Evolutionary conservation across 2,888 invertebrate species (phyloP).

Genomic region (Nephrotoma guestfalica): DNA sequence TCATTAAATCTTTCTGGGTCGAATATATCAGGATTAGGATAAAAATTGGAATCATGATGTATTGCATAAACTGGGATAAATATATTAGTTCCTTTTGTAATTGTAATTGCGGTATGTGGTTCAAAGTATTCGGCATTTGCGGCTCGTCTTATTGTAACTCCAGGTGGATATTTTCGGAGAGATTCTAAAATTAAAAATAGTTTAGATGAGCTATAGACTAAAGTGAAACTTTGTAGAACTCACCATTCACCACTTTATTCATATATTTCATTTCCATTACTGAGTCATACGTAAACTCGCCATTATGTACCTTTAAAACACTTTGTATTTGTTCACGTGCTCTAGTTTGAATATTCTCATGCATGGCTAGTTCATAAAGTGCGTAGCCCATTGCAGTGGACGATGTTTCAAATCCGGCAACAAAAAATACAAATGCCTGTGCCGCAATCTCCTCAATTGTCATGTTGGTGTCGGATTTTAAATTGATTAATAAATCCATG

Average conservation of each 20-base stretch:
- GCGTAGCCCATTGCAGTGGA: conserved; percentile 40
- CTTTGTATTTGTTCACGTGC: conserved; percentile 34
- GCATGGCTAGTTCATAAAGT: conserved; percentile 37
- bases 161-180: conserved; percentile 6
- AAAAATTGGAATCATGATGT: conserved; percentile 24
- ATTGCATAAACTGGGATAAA: conserved; percentile 19
- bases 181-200: conserved; percentile 3
- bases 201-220: too few species aligned
- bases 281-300: conserved; percentile 38
- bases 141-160: too few species aligned
- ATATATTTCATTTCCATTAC: conserved; percentile 40
- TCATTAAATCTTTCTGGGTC: conserved; percentile 25
- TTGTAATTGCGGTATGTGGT: conserved; percentile 14
- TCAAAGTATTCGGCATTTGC: conserved; percentile 6
- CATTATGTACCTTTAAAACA: conserved; percentile 31
- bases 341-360: conserved; percentile 36
- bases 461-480: conserved; percentile 16
- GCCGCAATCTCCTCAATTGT: conserved; percentile 27
- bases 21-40: conserved; percentile 23
- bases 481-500: conserved; percentile 33
- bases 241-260: conserved; percentile 40
- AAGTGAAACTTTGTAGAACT: background rate
- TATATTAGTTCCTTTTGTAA: conserved; percentile 18
- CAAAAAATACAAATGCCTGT: conserved; percentile 41
- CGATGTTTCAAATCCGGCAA: conserved; percentile 48